Evolutionary conservation across 2,797 vertebrate species (phyloP).

Genomic region (Botia kubotai): DNA sequence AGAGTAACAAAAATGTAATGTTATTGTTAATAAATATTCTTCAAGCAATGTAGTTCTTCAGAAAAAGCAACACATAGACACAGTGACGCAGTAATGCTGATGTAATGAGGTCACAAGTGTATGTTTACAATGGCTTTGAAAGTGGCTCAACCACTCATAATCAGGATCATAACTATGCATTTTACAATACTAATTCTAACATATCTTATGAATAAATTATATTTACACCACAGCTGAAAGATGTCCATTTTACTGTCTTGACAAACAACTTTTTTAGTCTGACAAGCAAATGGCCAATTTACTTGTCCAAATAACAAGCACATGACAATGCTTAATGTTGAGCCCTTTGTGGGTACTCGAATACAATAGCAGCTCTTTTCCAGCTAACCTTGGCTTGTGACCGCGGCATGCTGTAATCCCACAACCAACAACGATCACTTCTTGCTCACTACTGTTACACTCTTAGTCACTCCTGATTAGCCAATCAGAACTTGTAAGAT

Average conservation of each 20-base stretch:
- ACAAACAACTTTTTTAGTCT: not conserved
- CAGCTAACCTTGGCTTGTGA: conserved; percentile 38
- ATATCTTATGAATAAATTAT: not conserved
- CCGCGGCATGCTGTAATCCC: conserved; percentile 42
- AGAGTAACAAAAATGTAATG: too few species aligned
- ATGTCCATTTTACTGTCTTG: not conserved
- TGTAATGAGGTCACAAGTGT: too few species aligned
- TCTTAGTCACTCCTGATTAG: not conserved
- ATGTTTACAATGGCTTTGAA: too few species aligned
- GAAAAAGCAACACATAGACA: too few species aligned
- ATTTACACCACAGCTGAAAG: not conserved
- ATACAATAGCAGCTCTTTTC: conserved; percentile 50
- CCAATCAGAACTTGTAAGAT: not conserved
- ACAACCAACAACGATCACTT: conserved; percentile 23
- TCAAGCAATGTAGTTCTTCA: too few species aligned
- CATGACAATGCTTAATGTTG: not conserved
- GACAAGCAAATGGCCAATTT: not conserved
- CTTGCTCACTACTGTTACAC: conserved; percentile 23
- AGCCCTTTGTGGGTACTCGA: conserved; percentile 19
- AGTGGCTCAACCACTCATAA: too few species aligned
- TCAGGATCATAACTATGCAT: not conserved
- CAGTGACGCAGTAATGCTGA: too few species aligned
- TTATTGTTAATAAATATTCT: too few species aligned
- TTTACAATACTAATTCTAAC: too few species aligned
- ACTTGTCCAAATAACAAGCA: not conserved